Conservation (phyloP, 2,113 vertebrate species). For the Poeciliopsis occidentalis region DNA sequence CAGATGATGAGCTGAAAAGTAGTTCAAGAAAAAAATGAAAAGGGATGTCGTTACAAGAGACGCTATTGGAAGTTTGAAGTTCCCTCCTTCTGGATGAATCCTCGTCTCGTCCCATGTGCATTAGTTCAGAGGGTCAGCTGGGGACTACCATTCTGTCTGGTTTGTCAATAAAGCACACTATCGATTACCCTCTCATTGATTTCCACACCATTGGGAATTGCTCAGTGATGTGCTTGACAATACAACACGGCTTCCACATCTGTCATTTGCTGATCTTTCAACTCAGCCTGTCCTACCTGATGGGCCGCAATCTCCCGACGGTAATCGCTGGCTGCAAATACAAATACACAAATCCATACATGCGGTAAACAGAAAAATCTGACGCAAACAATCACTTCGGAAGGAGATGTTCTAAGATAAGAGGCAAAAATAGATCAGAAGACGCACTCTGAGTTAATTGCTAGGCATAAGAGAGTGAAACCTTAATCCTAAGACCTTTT, state of each 20-base stretch:
- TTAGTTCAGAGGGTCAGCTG: slow-evolving; percentile 33
- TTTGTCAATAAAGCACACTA: slow-evolving; percentile 60
- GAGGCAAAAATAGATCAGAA: slow-evolving; percentile 9
- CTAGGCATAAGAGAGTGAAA: slow-evolving; percentile 7
- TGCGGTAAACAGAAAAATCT: background rate
- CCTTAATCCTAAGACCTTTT: slow-evolving; percentile 26
- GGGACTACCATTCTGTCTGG: slow-evolving; percentile 25
- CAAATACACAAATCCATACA: background rate
- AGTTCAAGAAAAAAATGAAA: background rate
- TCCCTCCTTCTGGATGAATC: background rate
- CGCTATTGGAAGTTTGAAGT: no score
- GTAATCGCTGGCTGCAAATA: background rate
- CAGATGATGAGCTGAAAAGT: slow-evolving; percentile 20
- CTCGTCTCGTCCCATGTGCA: background rate
- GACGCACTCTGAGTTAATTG: background rate
- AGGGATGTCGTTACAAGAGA: no score
- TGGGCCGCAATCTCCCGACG: background rate
- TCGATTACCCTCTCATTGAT: slow-evolving; percentile 65
- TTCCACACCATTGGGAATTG: slow-evolving; percentile 57
- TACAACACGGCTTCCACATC: slow-evolving; percentile 43
- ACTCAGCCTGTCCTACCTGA: background rate
- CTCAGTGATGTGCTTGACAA: slow-evolving; percentile 58
- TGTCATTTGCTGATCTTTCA: slow-evolving; percentile 51
- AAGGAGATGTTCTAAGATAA: background rate
- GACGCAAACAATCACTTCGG: background rate